Evolutionary conservation across 2,113 vertebrate species (phyloP), one percentile per base, ranked within the genome.

Genomic region (Microcebus jonahi): DNA sequence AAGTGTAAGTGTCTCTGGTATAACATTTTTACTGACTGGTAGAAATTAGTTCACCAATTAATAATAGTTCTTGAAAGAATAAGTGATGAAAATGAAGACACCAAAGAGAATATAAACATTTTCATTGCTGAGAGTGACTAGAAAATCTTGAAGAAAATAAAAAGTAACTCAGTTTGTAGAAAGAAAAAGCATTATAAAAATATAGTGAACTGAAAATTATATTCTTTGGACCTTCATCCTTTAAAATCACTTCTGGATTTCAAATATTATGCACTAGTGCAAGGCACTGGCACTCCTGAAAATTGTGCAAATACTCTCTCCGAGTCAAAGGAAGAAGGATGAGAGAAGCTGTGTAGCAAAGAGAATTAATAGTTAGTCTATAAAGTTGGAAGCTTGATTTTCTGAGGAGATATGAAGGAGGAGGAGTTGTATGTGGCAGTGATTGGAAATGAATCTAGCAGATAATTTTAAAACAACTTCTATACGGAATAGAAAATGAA

Each of bases 401-500:
- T 79, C 87, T 94, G 17, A 15, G 57, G 59, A 89, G 39, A 93
- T 91, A 59, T 31, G 11, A 12, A 83, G 1, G 10, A 23, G 10
- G 6, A 25, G 34, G 13, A 34, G 12, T 34, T 70, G 5, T 71
- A 31, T 86, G 23, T 80, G 39, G 12, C 71, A 94, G 42, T 55
- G 90, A 97, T 3, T 88, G 36, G 6, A 84, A 95, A 91, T 34
- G 31, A 93, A 94, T 63, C 75, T 75, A 80, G 14, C 12, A 93
- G 93, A 73, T 89, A 75, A 86, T 89, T 89, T 91, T 91, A 48
- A 93, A 94, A 83, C 73, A 75, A 71, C 23, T 83, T 93, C 68
- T 70, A 39, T 79, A 50, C 0, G 1, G 39, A 95, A 81, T 87
- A 25, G 61, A 89, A 94, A 96, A 93, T 83, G 82, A 96, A 97